phyloP scores from a whole-genome alignment of 2,797 vertebrate species.

The Rhynchonycteris naso region DNA sequence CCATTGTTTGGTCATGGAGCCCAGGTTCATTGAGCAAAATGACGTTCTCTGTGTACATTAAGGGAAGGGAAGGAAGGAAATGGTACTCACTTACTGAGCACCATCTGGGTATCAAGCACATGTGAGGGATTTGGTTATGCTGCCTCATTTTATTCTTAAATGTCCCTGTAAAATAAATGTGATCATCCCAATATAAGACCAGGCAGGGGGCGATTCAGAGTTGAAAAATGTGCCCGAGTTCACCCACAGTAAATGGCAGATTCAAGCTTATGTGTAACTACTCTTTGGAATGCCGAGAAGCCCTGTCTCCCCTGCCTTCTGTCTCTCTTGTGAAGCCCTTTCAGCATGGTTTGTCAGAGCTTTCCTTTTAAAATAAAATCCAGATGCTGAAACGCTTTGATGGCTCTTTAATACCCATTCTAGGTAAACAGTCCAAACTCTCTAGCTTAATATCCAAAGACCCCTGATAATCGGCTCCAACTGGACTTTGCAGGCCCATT shows the following conservation, averaged over 20 bases:
- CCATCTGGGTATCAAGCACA: not conserved
- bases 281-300: not conserved
- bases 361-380: slow-evolving; percentile 56
- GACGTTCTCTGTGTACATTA: slow-evolving; percentile 30
- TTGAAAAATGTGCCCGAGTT: not conserved
- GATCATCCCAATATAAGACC: not conserved
- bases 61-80: slow-evolving; percentile 7
- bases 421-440: slow-evolving; percentile 44
- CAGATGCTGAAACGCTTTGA: slow-evolving; percentile 29
- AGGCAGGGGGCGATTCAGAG: not conserved
- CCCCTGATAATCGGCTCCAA: slow-evolving; percentile 34
- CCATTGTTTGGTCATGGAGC: not conserved
- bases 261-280: not conserved
- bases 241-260: not conserved
- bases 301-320: not conserved
- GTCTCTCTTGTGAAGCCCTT: not conserved
- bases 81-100: not conserved
- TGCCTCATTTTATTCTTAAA: slow-evolving; percentile 6
- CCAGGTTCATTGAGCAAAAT: not conserved
- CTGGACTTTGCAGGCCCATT: not conserved
- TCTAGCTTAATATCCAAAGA: slow-evolving; percentile 57
- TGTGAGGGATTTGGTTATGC: not conserved
- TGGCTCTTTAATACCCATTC: slow-evolving; percentile 58
- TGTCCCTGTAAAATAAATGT: not conserved
- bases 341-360: not conserved